Evolutionary conservation across 2,797 vertebrate genomes (phyloP), one percentile per base, ranked within the genome.

Genomic region (Allobates femoralis): DNA sequence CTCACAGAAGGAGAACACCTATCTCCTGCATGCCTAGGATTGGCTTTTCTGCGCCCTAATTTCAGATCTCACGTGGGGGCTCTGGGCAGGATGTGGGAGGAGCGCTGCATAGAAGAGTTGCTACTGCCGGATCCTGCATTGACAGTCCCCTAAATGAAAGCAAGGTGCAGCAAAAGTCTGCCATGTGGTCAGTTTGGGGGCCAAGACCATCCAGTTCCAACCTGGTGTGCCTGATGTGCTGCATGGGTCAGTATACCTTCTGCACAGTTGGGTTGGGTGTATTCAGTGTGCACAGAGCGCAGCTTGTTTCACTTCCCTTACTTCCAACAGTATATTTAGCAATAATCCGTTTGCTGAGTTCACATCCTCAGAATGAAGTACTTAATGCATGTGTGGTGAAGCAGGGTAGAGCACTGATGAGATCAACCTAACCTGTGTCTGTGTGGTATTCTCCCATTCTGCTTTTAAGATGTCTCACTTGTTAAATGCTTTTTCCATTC

Each of bases 141-240:
- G 66, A 30, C 82, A n/a, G 56, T 28, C 46, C 73, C 15, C 32
- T 73, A 74, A 14, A 26, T 80, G 0, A 46, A 58, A 76, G 77
- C 55, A 50, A 91, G 90, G 83, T 89, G 89, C 87, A 46, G 55
- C 5, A 32, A 37, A 32, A 11, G 16, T 81, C 76, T 67, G 56
- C 46, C 69, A 96, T 95, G 95, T 95, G 95, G 95, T 92, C 92
- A 0, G 90, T 93, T 85, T 94, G 93, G 76, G 93, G 93, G 73
- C 94, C 96, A 89, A 89, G 94, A 87, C 91, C 92, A n/a, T 95
- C 98, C 90, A 96, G 96, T 82, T 94, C 96, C 90, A 95, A 96
- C 94, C 95, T 99, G 93, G 95, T 95, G 91, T 95, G 96, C 80
- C 96, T 94, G 92, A 99, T 99, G 98, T 99, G 98, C 94, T 99